Conservation (phyloP, 2,888 invertebrate species). For the Metellina segmentata region DNA sequence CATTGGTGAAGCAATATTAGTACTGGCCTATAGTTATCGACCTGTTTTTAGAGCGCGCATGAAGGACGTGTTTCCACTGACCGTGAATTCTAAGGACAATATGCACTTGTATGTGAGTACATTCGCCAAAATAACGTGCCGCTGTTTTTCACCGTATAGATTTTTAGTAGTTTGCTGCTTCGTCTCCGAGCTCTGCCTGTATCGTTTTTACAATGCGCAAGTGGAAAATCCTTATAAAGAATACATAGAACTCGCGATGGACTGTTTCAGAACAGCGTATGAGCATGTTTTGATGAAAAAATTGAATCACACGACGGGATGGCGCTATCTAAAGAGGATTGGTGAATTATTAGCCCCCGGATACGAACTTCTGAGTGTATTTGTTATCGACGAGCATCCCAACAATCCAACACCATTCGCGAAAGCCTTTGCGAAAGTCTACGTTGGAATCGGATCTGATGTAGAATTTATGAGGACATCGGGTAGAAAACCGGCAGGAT, state of each 20-base stretch:
- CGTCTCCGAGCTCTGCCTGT: constrained; percentile 12
- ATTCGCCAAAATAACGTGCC: background rate
- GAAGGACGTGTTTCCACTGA: background rate
- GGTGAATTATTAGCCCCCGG: no score
- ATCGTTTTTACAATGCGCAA: background rate
- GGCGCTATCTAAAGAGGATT: no score
- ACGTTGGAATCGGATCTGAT: no score
- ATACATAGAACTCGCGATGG: background rate
- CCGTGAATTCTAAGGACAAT: background rate
- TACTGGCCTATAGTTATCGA: constrained; percentile 13
- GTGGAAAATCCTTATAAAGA: background rate
- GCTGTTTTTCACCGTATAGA: background rate
- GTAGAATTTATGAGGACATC: no score
- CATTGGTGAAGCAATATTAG: constrained; percentile 6
- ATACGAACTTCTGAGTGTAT: no score
- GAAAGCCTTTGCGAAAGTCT: no score
- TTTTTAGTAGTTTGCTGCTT: constrained; percentile 10
- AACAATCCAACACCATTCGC: no score
- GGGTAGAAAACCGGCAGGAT: no score
- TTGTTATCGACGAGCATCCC: no score
- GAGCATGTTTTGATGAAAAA: background rate
- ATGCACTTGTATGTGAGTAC: background rate
- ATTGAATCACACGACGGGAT: no score
- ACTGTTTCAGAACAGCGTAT: background rate
- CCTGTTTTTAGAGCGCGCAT: background rate